These are phyloP conservation scores for Neomonachus schauinslandi DNA, from an alignment of 2,113 vertebrate genomes.

Conservation along the genomic window DNA sequence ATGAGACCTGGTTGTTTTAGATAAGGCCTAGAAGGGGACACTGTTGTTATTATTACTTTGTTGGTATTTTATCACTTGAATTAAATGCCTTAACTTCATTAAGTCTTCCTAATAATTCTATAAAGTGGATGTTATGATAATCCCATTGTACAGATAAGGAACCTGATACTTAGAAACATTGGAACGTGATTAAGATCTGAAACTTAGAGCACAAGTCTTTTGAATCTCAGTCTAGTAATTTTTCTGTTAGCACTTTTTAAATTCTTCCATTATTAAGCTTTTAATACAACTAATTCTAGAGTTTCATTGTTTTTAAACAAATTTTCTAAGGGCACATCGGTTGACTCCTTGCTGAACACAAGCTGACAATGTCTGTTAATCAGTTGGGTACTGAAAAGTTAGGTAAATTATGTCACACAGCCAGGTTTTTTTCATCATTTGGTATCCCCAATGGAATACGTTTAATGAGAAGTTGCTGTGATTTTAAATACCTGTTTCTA, in stretches of 20 bases:
- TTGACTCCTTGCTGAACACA: not conserved
- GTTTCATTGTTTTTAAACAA: not conserved
- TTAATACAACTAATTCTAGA: not conserved
- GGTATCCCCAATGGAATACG: not conserved
- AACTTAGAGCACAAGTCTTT: not conserved
- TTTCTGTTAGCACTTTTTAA: slow-evolving; percentile 6
- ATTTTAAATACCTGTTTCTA: slow-evolving; percentile 55
- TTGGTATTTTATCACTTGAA: not conserved
- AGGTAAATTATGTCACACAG: not conserved
- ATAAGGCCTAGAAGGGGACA: not conserved
- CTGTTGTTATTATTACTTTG: not conserved
- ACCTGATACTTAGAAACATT: not conserved
- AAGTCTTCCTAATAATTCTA: not conserved
- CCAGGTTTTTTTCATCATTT: slow-evolving; percentile 21
- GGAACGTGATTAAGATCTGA: not conserved
- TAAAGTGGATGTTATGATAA: not conserved
- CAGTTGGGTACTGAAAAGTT: not conserved
- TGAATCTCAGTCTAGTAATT: not conserved
- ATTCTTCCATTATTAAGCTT: slow-evolving; percentile 32
- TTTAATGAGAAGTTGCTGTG: slow-evolving; percentile 26
- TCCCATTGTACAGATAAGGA: not conserved
- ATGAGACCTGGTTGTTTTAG: slow-evolving; percentile 33
- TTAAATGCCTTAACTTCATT: slow-evolving; percentile 24
- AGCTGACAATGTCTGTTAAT: not conserved
- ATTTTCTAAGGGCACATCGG: not conserved